Conservation (phyloP, 2,888 invertebrate genomes). For the Byasa hedistus region DNA sequence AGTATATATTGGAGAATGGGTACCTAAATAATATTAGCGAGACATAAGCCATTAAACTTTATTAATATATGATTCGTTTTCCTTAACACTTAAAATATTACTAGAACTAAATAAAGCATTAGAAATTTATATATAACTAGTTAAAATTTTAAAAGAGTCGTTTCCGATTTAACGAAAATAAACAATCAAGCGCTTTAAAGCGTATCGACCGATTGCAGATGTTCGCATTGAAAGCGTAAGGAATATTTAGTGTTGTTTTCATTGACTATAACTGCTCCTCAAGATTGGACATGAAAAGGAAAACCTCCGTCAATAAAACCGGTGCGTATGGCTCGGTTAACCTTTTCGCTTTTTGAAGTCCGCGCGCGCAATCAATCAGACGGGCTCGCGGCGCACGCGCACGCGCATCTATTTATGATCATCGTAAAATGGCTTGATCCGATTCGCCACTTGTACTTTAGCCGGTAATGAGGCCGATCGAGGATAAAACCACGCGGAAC, state of each 20-base stretch:
- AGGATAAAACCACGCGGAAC: conserved; percentile 14
- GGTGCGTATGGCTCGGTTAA: conserved; percentile 17
- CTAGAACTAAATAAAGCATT: no score
- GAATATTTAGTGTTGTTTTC: conserved; percentile 13
- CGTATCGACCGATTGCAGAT: conserved; percentile 6
- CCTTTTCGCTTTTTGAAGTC: conserved; percentile 28
- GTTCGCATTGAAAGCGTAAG: neutral
- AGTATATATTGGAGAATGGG: no score
- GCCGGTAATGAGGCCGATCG: conserved; percentile 40
- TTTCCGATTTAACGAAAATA: neutral
- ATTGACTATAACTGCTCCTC: conserved; percentile 19
- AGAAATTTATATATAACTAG: no score
- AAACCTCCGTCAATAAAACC: conserved; percentile 20
- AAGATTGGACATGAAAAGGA: conserved; percentile 23
- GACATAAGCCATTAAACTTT: no score
- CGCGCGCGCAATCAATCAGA: conserved; percentile 22
- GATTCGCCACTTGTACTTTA: conserved; percentile 44
- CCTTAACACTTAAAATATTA: no score
- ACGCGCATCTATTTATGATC: conserved; percentile 47
- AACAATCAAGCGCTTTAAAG: conserved; percentile 11
- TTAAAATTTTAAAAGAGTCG: no score
- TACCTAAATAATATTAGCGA: no score
- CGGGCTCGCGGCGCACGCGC: conserved; percentile 33
- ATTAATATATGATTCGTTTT: no score
- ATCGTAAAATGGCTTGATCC: conserved; percentile 48